Evolutionary conservation across 53 echinoderm and acorn worm genomes (phyloP).

Genomic region (Mesocentrotus franciscanus): DNA sequence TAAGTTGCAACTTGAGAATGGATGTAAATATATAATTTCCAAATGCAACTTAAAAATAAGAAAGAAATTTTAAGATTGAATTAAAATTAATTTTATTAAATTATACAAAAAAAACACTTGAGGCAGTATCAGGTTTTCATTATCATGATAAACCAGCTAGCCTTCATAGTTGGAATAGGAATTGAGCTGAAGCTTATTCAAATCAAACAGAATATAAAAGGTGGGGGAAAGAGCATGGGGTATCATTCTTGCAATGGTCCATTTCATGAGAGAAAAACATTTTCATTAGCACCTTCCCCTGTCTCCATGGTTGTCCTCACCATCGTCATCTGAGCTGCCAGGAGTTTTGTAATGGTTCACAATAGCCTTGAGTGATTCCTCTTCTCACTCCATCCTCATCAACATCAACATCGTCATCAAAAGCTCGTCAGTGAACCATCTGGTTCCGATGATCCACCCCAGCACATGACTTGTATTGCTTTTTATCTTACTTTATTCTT

Average conservation of each 20-base stretch:
- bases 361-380: conserved; percentile 48
- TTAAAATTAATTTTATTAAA: too few relatives aligned
- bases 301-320: not conserved
- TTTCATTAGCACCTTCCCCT: conserved; percentile 39
- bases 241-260: conserved; percentile 18
- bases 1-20: too few relatives aligned
- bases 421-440: conserved; percentile 37
- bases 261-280: conserved; percentile 55
- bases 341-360: conserved; percentile 34
- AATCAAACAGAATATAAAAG: not conserved
- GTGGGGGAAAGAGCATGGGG: not conserved
- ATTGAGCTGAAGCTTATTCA: not conserved
- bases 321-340: conserved; percentile 15
- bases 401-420: conserved; percentile 47
- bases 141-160: too few relatives aligned
- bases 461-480: conserved; percentile 41
- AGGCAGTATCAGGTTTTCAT: too few relatives aligned
- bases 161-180: too few relatives aligned
- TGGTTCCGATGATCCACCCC: conserved; percentile 31
- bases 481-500: not conserved
- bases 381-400: not conserved
- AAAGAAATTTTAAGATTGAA: too few relatives aligned
- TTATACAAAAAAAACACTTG: too few relatives aligned
- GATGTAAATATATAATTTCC: too few relatives aligned
- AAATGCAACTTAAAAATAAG: too few relatives aligned